Base-by-base conservation (phyloP, 2,113 vertebrate species). In the Periophthalmodon schlosseri region DNA sequence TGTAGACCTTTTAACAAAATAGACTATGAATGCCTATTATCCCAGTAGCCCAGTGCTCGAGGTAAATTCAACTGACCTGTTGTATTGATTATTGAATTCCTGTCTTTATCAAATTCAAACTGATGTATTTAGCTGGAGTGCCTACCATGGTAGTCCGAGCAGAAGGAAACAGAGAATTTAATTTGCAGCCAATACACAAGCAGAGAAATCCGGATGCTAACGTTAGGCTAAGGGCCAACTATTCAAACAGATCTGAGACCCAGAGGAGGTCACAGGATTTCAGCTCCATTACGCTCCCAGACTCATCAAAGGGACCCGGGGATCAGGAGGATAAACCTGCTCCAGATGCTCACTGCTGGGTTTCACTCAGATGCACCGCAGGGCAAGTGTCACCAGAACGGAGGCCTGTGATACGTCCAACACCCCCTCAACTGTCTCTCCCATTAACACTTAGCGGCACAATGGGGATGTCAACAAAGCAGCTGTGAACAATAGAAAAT, bases 281-380 rank as follows among this genome's bases (percentile, higher is more conserved):
- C 80, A 75, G 73, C 84, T 90, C 86, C 80, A 84, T 90, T 87
- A 84, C 74, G 72, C 84, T 80, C 77, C 77, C 79, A 73, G 80
- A 85, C 85, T 83, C 89, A 87, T 91, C 88, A 91, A 86, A 87
- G 90, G 85, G 86, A 88, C 83, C 84, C 68, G 64, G 83, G 83
- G 87, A 89, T 72, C 68, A 15, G 52, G 81, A 76, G 73, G 79
- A 83, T 77, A 87, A 90, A 89, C 81, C 80, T 54, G 84, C 85
- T 86, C 87, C 90, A 89, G 90, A 91, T 89, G 90, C 84, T 89
- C 84, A 23, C 86, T 84, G 89, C 74, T 88, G 83, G 84, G 74
- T 87, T 79, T 87, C 86, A 84, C 87, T 78, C 71, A 85, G 88
- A 84, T 63, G 80, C 84, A 73, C 86, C 46, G 82, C 82, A 15